Base-by-base conservation (phyloP, 1,140 invertebrate species). In the Idris sp. region DNA sequence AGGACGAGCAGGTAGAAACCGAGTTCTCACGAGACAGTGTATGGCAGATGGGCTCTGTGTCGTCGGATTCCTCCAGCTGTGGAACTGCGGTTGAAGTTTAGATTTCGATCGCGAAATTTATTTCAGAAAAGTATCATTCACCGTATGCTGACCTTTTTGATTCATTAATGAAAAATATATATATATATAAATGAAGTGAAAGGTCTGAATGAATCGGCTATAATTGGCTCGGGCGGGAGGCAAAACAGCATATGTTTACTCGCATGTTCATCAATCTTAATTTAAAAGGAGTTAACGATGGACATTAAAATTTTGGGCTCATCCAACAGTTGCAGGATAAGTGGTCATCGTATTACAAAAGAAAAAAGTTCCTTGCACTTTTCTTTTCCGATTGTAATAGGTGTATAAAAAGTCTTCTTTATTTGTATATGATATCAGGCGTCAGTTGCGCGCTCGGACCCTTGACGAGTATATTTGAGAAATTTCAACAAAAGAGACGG, bases 1-100 rank as follows among this genome's bases (percentile, higher is more conserved):
- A 76, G 67, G 54, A 11, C 59, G 54, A 71, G 74, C 74, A 76
- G 74, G 74, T 76, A 76, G 74, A 72, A 30, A 54, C 59, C 40
- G 18, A 54, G 67, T 76, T 76, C 74, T 76, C 74, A 71, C 65
- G 74, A 28, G 56, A 26, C 56, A 62, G 31, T 64, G 28, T 51
- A 22, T 31, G 31, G 46, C 71, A 74, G 71, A 74, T 74, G 71
- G 61, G 40, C 16, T 30, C 31, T n/a, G n/a, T 28, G 41, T 56
- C 58, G 56, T 59, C 40, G 40, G 14, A 15, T 6, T 2, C 6
- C 53, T 53, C 53, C 59, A 58, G 51, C 41, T n/a, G n/a, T 72
- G 43, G 68, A 59, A 36, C 19, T 10, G 16, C 18, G 28, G 6
- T 19, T 8, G n/a, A 13, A 44, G 44, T 54, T 71, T 72, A 31